A percentile compares a stretch with the other conserved stretches of the same genome.
Evolutionary conservation across 2,113 vertebrate genomes (phyloP).

Genomic region (Strix aluco): DNA sequence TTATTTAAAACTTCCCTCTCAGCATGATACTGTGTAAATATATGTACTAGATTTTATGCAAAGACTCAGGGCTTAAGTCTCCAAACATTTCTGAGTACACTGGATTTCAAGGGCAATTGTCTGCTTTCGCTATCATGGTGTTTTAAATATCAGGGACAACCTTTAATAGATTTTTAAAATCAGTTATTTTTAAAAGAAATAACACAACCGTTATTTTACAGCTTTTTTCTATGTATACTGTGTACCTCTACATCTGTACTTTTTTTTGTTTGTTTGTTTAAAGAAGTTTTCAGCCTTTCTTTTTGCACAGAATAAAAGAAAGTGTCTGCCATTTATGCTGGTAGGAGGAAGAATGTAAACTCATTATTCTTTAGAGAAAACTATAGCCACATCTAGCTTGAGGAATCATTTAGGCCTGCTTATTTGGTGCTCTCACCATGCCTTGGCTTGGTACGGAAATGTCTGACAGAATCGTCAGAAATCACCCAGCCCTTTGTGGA

Average conservation of each 20-base stretch:
- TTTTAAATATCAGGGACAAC: background rate
- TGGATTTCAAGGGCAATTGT: background rate
- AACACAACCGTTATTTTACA: background rate
- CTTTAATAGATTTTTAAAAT: background rate
- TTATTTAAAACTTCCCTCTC: background rate
- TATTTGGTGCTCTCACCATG: rapidly evolving
- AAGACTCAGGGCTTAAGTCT: background rate
- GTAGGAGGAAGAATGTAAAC: background rate
- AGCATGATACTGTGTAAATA: background rate
- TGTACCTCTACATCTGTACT: background rate
- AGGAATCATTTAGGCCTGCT: background rate
- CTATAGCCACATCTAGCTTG: background rate
- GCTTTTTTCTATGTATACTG: background rate
- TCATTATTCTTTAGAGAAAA: background rate
- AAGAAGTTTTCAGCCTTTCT: background rate
- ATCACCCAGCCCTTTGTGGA: background rate
- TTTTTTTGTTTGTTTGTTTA: background rate
- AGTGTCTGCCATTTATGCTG: background rate
- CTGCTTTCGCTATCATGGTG: background rate
- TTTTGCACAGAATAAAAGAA: background rate
- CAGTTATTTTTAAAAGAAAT: background rate
- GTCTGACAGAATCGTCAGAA: background rate
- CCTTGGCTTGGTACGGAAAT: background rate
- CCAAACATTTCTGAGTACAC: background rate
- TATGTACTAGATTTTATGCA: background rate